These are phyloP conservation scores for Falco peregrinus DNA, from an alignment of 2,797 vertebrate genomes.

Conservation along the genomic window DNA sequence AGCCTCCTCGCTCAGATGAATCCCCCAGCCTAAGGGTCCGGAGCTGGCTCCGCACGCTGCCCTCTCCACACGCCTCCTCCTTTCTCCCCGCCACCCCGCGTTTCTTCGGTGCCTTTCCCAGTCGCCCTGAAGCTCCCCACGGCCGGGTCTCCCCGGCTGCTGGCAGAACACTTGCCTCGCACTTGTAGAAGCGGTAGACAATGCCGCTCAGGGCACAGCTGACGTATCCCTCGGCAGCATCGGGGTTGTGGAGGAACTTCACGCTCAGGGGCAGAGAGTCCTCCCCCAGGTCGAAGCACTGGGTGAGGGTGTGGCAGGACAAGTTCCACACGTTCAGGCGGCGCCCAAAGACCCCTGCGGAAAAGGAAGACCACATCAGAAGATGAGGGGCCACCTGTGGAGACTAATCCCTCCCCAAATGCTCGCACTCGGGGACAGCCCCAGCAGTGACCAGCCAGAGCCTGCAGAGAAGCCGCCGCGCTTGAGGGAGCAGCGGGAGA, in stretches of 20 bases:
- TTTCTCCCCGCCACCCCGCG: not conserved
- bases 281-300: conserved; percentile 86
- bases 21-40: not conserved
- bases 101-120: rapidly evolving
- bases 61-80: not conserved
- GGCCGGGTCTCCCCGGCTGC: not conserved
- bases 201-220: conserved; percentile 84
- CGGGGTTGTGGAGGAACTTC: conserved; percentile 87
- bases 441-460: rapidly evolving
- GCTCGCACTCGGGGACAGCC: no score
- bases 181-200: conserved; percentile 88
- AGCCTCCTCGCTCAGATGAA: not conserved
- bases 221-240: conserved; percentile 86
- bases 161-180: conserved; percentile 52
- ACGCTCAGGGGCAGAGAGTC: conserved; percentile 86
- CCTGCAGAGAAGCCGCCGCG: not conserved
- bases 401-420: rapidly evolving
- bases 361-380: not conserved
- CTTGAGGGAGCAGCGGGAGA: not conserved
- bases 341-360: conserved; percentile 83
- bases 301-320: conserved; percentile 79
- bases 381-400: rapidly evolving
- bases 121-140: rapidly evolving
- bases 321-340: conserved; percentile 88
- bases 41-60: not conserved